These are phyloP conservation scores for Orthosia gracilis DNA, from an alignment of 2,888 invertebrate genomes.

Conservation along the genomic window DNA sequence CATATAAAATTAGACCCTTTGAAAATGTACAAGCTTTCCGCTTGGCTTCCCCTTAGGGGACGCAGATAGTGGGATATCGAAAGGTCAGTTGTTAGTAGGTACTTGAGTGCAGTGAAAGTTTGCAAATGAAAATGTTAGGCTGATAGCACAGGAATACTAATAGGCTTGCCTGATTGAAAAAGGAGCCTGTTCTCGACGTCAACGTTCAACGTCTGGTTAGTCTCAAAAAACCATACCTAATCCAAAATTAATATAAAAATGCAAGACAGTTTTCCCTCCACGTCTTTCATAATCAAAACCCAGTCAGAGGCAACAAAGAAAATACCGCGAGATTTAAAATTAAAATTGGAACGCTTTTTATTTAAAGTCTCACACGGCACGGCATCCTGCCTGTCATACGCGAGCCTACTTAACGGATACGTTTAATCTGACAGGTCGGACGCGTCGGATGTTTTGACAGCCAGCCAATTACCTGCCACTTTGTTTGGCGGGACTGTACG, in stretches of 20 bases:
- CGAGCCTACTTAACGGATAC: slow-evolving; percentile 85
- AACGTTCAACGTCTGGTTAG: too few relatives aligned
- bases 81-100: slow-evolving; percentile 27
- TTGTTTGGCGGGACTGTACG: slow-evolving; percentile 77
- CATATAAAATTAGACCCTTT: neutral
- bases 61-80: neutral
- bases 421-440: slow-evolving; percentile 83
- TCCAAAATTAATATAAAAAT: neutral
- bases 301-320: slow-evolving; percentile 21
- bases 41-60: slow-evolving; percentile 19
- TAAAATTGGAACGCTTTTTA: slow-evolving; percentile 62
- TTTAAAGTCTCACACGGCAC: slow-evolving; percentile 65
- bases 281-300: slow-evolving; percentile 20
- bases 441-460: slow-evolving; percentile 89
- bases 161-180: neutral
- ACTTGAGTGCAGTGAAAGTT: slow-evolving; percentile 17
- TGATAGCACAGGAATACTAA: neutral
- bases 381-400: slow-evolving; percentile 70
- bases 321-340: slow-evolving; percentile 52
- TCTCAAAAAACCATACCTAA: neutral
- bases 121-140: slow-evolving; percentile 31
- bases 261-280: neutral
- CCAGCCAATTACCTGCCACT: slow-evolving; percentile 87
- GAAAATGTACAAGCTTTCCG: neutral
- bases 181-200: too few relatives aligned